Base-by-base conservation (phyloP, 30 jellyfish, hydroid and myxozoan genomes). In the Hydractinia echinata region DNA sequence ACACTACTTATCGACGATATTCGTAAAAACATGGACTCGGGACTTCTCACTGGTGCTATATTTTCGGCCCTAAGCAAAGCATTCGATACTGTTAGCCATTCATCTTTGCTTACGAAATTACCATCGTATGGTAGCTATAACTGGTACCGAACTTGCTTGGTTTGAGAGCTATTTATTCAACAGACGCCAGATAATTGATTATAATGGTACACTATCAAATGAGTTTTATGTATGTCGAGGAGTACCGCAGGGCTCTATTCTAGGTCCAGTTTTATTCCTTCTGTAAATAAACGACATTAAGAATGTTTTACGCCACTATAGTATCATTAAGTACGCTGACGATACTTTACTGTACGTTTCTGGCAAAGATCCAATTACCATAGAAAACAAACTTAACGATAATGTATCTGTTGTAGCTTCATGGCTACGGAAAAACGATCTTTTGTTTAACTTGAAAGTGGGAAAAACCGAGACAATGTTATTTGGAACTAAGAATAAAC, bases 41-140 rank as follows among this genome's bases (percentile, higher is more conserved):
- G 69, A 58, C 69, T 58, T 58, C 69, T 58, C 69, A 58, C 69
- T 16, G 19, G 69, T 58, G 69, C 19, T 58, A 58, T 58, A 58
- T 58, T 58, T 58, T 16, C 3, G 1, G 69, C 1, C 19, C 69
- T 58, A 11, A 16, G 18, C 69, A 58, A 58, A 58, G 69, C 69
- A 11, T 58, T 58, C 19, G 69, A 58, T 16, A 58, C 1, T 16
- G 19, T 58, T 16, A 58, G 69, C 69, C 69, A 16, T 58, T 58
- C 69, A 30, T 58, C 69, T 11, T 58, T 58, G 69, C 69, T 58
- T 0, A 58, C 69, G 69, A 58, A 58, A 58, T 58, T 58, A 1
- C 19, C 69, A 58, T 58, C 69, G 69, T 58, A 58, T 58, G 69
- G 69, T 11, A n/a, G n/a, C n/a, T n/a, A 58, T 58, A 13, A 11